Evolutionary conservation across 1,140 invertebrate species (phyloP).

Genomic region (Drosophila sp.): DNA sequence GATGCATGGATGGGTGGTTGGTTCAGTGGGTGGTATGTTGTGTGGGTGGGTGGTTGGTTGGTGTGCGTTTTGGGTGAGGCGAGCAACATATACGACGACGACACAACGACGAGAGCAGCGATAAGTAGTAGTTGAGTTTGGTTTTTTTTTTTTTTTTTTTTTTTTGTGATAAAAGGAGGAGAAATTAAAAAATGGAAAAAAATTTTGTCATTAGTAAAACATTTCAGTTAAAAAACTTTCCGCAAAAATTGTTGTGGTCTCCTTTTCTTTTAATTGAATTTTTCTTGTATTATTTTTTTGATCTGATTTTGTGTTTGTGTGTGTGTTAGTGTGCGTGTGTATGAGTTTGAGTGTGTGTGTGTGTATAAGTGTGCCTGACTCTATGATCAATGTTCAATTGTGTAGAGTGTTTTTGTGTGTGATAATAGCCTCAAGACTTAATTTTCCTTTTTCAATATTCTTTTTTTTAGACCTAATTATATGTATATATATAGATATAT

Average conservation of each 20-base stretch:
- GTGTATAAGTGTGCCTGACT: constrained; percentile 62
- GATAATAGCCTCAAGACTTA: constrained; percentile 49
- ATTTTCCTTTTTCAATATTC: constrained; percentile 34
- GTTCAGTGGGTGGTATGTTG: constrained; percentile 29
- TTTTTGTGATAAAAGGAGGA: constrained; percentile 48
- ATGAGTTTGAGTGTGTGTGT: constrained; percentile 24
- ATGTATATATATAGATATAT: constrained; percentile 8
- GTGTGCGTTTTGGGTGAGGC: constrained; percentile 11
- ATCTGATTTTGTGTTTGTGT: constrained; percentile 27
- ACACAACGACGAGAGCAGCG: constrained; percentile 10
- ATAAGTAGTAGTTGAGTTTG: constrained; percentile 1
- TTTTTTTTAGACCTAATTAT: constrained; percentile 22
- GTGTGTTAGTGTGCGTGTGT: constrained; percentile 39
- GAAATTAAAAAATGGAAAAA: constrained; percentile 69
- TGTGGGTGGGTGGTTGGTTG: constrained; percentile 22
- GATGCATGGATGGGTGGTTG: constrained; percentile 26
- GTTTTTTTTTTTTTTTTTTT: background rate
- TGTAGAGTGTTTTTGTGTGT: constrained; percentile 26
- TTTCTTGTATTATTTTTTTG: constrained; percentile 51
- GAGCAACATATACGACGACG: constrained; percentile 27
- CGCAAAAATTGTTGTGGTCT: constrained; percentile 1
- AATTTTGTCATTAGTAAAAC: constrained; percentile 78
- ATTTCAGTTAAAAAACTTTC: constrained; percentile 47
- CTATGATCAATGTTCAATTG: constrained; percentile 37
- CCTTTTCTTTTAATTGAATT: constrained; percentile 47